Conservation (phyloP, 2,113 vertebrate genomes). For the Leptodactylus fuscus region DNA sequence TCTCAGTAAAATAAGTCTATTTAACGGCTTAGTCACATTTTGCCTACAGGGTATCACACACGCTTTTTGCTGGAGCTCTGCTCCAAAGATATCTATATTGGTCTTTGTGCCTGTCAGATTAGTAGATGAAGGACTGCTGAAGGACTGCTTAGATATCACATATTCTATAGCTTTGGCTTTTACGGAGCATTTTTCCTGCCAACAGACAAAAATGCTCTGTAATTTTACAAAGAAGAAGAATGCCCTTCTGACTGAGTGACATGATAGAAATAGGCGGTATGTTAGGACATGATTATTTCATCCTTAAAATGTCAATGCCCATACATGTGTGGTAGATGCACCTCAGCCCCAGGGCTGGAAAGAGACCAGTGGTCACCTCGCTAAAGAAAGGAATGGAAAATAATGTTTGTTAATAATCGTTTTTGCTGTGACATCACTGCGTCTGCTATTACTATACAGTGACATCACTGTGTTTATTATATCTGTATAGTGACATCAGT, state of each 20-base stretch:
- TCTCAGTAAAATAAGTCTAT: background rate
- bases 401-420: background rate
- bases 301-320: background rate
- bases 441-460: too few species aligned
- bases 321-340: too few species aligned
- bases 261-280: background rate
- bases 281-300: background rate
- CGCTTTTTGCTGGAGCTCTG: background rate
- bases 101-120: constrained; percentile 4
- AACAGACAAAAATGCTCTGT: background rate
- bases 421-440: background rate
- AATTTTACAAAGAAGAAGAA: background rate
- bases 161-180: background rate
- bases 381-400: background rate
- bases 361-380: background rate
- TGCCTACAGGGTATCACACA: background rate
- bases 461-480: too few species aligned
- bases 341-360: background rate
- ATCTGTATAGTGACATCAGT: too few species aligned
- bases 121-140: constrained; percentile 4
- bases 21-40: background rate
- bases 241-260: background rate
- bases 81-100: background rate
- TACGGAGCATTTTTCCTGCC: background rate
- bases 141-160: background rate